Evolutionary conservation across 2,888 invertebrate genomes (phyloP), one percentile per base, ranked within the genome.

Genomic region (Lycocerus yunnanus): DNA sequence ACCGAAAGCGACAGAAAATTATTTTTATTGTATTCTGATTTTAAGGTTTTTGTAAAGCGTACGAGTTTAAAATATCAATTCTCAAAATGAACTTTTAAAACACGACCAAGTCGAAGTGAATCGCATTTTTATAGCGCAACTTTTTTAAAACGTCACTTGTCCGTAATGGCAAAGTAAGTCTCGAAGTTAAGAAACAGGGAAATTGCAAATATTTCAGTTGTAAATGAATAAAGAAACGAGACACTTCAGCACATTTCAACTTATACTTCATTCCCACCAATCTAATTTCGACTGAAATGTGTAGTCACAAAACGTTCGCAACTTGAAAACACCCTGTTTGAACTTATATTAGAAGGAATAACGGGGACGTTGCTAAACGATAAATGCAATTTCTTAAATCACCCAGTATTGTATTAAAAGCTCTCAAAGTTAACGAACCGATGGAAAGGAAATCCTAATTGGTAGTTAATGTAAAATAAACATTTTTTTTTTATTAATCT

Each of bases 21-120:
- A 76, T 73, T 70, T 72, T 76, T 73, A 76, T 76, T 76, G 76
- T 76, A 68, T 73, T 68, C 24, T 43, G 67, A 75, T 75, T 72
- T 72, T 21, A 27, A 43, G 59, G 58, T 65, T 61, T 63, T 73
- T 24, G 15, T 24, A 68, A 67, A 27, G 67, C 13, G 60, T 14
- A 15, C 70, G 59, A 43, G 58, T 66, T 43, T 63, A 18, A 63
- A 63, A 63, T 63, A 18, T n/a, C 61, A 63, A 63, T 63, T 20
- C 61, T 3, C 16, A n/a, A n/a, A 43, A 43, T 43, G n/a, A 43
- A 43, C 43, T 43, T 43, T 43, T 43, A 43, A 43, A 43, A 43
- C 43, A 43, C 43, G 43, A n/a, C 43, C 43, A 43, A 43, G 43
- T 43, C 43, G 43, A 1, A 43, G 27, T 13, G 27, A 13, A 27